These are phyloP conservation scores for Pygoscelis antarcticus DNA, from an alignment of 2,113 vertebrate species.

Conservation along the genomic window DNA sequence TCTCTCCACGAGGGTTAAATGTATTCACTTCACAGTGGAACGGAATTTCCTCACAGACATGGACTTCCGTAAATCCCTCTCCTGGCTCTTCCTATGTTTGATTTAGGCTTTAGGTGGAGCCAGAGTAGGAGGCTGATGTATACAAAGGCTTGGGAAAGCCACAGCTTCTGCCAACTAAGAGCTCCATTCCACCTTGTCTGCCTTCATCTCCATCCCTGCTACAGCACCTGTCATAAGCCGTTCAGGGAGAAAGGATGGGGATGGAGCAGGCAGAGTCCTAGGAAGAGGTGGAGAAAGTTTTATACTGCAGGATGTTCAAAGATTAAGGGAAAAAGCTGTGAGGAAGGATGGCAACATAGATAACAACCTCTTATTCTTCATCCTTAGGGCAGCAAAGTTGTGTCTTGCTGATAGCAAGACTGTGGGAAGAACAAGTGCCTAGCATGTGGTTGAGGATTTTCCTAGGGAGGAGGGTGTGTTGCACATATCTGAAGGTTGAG, in stretches of 20 bases:
- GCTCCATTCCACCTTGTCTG: neutral
- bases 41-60: neutral
- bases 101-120: neutral
- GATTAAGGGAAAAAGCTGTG: neutral
- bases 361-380: neutral
- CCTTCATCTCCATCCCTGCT: neutral
- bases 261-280: neutral
- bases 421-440: neutral
- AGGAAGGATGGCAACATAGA: neutral
- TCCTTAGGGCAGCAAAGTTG: neutral
- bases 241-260: neutral
- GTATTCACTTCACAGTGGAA: neutral
- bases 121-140: neutral
- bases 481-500: neutral
- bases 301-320: neutral
- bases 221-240: neutral
- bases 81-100: neutral
- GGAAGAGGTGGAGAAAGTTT: neutral
- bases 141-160: neutral
- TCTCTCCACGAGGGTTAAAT: neutral
- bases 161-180: neutral
- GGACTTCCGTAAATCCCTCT: neutral
- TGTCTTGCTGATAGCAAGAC: neutral
- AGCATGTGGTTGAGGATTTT: neutral
- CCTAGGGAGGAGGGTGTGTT: neutral